A percentile compares a stretch with the other conserved stretches of the same genome.
Evolutionary conservation across 2,113 vertebrate species (phyloP).

Genomic region (Daubentonia madagascariensis): DNA sequence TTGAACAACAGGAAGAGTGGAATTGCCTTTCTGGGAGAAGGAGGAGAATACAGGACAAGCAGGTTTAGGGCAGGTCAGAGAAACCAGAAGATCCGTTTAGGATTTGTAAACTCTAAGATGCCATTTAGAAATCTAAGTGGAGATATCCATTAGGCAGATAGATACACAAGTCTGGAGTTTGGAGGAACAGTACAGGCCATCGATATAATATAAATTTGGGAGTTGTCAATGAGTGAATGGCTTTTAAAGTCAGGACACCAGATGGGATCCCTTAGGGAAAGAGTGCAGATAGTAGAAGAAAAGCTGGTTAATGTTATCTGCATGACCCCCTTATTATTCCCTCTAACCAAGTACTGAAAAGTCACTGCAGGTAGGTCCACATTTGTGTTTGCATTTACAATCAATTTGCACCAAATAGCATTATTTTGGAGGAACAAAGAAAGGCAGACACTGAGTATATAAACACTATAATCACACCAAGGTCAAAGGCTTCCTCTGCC

Average conservation of each 20-base stretch:
- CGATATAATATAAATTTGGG: background rate
- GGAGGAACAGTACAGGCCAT: background rate
- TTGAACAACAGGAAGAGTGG: background rate
- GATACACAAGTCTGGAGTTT: background rate
- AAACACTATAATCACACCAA: background rate
- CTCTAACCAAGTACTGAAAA: background rate
- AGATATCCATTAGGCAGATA: background rate
- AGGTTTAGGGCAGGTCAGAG: background rate
- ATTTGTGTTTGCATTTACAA: background rate
- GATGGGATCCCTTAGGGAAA: background rate
- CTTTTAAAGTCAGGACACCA: conserved; percentile 16
- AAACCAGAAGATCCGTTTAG: background rate
- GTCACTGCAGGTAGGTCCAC: background rate
- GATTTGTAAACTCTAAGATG: background rate
- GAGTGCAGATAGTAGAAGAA: background rate
- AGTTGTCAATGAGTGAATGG: background rate
- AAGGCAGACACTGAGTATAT: background rate
- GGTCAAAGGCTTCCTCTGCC: background rate
- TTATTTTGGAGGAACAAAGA: conserved; percentile 45
- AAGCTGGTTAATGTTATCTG: background rate
- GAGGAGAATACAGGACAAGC: background rate
- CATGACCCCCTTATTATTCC: background rate
- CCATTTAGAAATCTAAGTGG: background rate
- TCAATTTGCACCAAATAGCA: background rate
- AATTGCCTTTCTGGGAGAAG: background rate